A percentile compares a stretch with the other conserved stretches of the same genome.
Evolutionary conservation across 2,113 vertebrate genomes (phyloP).

Genomic region (Hucho hucho): DNA sequence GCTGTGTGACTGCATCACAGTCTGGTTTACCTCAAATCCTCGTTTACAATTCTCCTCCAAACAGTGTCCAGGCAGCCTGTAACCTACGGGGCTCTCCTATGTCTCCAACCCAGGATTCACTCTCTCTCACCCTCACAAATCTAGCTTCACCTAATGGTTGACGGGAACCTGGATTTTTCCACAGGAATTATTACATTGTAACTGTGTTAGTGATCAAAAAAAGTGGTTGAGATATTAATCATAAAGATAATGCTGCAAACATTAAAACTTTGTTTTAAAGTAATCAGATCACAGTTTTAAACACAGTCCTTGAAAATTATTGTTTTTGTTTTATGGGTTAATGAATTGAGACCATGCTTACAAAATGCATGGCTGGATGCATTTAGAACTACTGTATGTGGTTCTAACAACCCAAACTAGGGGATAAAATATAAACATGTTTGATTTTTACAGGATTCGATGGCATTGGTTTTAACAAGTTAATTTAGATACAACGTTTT

Average conservation of each 20-base stretch:
- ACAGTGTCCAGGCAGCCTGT: not conserved
- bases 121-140: not conserved
- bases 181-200: not conserved
- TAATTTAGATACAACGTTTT: slow-evolving; percentile 13
- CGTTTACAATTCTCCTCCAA: slow-evolving; percentile 8
- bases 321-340: not conserved
- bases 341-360: not conserved
- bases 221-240: too few species aligned
- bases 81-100: not conserved
- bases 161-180: not conserved
- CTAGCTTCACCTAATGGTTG: not conserved
- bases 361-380: not conserved
- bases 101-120: not conserved
- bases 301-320: too few species aligned
- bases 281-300: not conserved
- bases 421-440: not conserved
- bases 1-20: not conserved
- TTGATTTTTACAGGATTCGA: not conserved
- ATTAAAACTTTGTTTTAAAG: not conserved
- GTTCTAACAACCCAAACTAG: not conserved
- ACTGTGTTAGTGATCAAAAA: not conserved
- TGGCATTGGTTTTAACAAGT: slow-evolving; percentile 3
- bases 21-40: slow-evolving; percentile 1
- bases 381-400: not conserved
- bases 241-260: not conserved